These are phyloP conservation scores for Oncorhynchus nerka DNA, from an alignment of 2,113 vertebrate species.

Conservation along the genomic window DNA sequence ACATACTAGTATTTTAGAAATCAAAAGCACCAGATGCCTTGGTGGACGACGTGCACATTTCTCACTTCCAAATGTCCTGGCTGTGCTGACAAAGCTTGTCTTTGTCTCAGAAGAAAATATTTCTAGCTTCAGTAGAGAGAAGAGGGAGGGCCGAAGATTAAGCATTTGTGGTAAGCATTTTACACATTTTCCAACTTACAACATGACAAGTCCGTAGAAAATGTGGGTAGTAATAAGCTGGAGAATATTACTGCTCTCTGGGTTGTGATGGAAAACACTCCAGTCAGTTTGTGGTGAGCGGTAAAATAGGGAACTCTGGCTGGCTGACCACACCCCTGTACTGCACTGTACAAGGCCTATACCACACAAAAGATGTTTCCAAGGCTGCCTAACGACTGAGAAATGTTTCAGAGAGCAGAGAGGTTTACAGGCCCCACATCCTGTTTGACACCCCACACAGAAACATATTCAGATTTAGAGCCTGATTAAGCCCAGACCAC, in stretches of 20 bases:
- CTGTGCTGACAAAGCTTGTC: slow-evolving; percentile 42
- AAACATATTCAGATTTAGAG: slow-evolving; percentile 26
- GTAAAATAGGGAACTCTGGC: slow-evolving; percentile 50
- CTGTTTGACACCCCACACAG: slow-evolving; percentile 38
- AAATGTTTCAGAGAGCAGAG: slow-evolving; percentile 28
- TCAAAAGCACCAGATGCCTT: slow-evolving; percentile 2
- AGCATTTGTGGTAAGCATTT: slow-evolving; percentile 46
- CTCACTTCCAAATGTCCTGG: slow-evolving; percentile 22
- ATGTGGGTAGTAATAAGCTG: slow-evolving; percentile 48
- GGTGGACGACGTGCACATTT: slow-evolving; percentile 12
- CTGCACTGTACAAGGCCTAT: background rate
- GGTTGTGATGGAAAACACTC: slow-evolving; percentile 48
- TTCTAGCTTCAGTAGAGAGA: slow-evolving; percentile 16
- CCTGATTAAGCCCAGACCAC: slow-evolving; percentile 27
- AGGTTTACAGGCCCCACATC: slow-evolving; percentile 33
- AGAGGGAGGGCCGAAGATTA: slow-evolving; percentile 27
- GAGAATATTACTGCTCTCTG: slow-evolving; percentile 28
- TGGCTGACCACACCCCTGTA: slow-evolving; percentile 57
- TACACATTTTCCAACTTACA: slow-evolving; percentile 24
- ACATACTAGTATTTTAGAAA: background rate
- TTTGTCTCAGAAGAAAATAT: slow-evolving; percentile 49
- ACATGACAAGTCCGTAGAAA: slow-evolving; percentile 48
- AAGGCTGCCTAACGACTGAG: slow-evolving; percentile 28
- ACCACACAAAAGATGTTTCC: slow-evolving; percentile 44
- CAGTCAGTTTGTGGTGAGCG: slow-evolving; percentile 60